phyloP scores from a whole-genome alignment of 2,888 invertebrate genomes.

The Drosophila setosimentum region DNA sequence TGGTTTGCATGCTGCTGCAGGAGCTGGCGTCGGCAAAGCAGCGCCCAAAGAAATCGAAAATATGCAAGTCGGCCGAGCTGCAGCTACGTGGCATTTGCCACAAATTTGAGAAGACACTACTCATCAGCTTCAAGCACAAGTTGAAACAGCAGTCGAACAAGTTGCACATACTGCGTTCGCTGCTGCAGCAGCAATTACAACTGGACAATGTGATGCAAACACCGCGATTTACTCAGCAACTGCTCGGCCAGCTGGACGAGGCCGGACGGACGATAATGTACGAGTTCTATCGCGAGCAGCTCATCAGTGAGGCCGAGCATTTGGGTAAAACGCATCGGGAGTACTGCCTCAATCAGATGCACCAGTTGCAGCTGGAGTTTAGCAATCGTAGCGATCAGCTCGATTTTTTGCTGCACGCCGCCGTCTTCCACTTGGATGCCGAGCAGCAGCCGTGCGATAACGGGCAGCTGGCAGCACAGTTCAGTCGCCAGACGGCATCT shows the following conservation, averaged over 20 bases:
- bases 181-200: conserved; percentile 25
- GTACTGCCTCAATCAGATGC: conserved; percentile 53
- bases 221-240: conserved; percentile 32
- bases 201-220: conserved; percentile 27
- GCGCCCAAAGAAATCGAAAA: not conserved
- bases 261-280: conserved; percentile 21
- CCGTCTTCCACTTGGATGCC: conserved; percentile 46
- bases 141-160: conserved; percentile 33
- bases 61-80: conserved; percentile 6
- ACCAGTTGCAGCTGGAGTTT: conserved; percentile 32
- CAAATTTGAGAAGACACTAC: conserved; percentile 41
- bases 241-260: conserved; percentile 27
- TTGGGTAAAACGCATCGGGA: conserved; percentile 19
- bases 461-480: conserved; percentile 35
- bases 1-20: conserved; percentile 35
- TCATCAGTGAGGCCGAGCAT: conserved; percentile 13
- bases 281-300: conserved; percentile 29
- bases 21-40: conserved; percentile 32
- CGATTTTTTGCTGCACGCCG: conserved; percentile 18
- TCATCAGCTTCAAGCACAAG: conserved; percentile 30
- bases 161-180: conserved; percentile 25
- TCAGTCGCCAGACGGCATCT: conserved; percentile 36
- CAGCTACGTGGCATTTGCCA: conserved; percentile 34
- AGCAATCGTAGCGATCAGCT: conserved; percentile 25
- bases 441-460: conserved; percentile 34